Base-by-base conservation (phyloP, 2,797 vertebrate species). In the Tauraco hartlaubi region DNA sequence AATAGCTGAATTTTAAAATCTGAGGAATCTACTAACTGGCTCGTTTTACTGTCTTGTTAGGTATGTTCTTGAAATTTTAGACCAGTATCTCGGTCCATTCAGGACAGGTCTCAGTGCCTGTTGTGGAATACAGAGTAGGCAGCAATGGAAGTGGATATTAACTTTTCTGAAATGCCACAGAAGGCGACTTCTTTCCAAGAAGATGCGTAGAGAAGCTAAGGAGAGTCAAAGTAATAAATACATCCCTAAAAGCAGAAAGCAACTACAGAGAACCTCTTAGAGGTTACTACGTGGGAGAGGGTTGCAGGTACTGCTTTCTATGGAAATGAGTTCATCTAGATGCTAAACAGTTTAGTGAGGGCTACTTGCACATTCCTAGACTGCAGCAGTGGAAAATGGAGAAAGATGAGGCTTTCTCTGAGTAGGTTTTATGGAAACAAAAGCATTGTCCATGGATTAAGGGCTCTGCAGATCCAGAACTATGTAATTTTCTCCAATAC, bases 321-420 rank as follows among this genome's bases (percentile, higher is more conserved):
- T 85, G 67, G 80, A 93, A 94, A 96, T 94, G 29, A 93, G 67
- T 88, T 88, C 55, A 92, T 96, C 77, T 93, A 84, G 88, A 95
- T 95, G 94, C 80, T 95, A 74, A 90, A 74, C 67, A 87, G 52
- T 92, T 95, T 78, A 79, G 90, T 67, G 71, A 93, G 90, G 74
- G 64, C 77, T 94, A 37, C 84, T 73, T 71, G 74, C 67, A 86
- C 52, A 29, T 86, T 84, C 81, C 63, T 95, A 29, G 63, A 63
- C 11, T 15, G 76, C 81, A 82, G 39, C 12, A 21, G 67, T 85
- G 62, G 90, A 81, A 95, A 93, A 93, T 66, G 64, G 62, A 76
- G 92, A 88, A 96, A 79, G 88, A 92, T 67, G 88, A 95, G 44
- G 11, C 74, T 96, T 82, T 74, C 80, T 93, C 39, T 33, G 75